phyloP scores from a whole-genome alignment of 2,113 vertebrate genomes.

The Chloebia gouldiae region DNA sequence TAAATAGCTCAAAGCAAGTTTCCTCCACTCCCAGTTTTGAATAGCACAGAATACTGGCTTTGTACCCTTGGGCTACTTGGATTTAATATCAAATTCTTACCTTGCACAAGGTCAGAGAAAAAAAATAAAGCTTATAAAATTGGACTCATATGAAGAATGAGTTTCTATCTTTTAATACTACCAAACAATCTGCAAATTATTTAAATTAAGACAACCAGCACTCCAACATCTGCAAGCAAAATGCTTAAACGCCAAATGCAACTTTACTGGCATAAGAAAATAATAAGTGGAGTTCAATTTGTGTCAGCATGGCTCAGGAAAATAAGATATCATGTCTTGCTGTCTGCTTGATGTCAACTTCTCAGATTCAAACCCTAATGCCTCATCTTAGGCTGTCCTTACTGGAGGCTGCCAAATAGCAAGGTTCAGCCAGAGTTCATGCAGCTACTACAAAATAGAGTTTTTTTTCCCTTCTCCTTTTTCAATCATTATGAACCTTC shows the following conservation, averaged over 20 bases:
- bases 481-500: slow-evolving; percentile 76
- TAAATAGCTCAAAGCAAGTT: slow-evolving; percentile 26
- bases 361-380: slow-evolving; percentile 88
- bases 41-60: slow-evolving; percentile 37
- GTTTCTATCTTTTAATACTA: slow-evolving; percentile 80
- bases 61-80: slow-evolving; percentile 6
- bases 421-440: slow-evolving; percentile 95
- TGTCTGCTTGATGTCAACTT: slow-evolving; percentile 94
- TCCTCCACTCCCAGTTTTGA: background rate
- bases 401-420: slow-evolving; percentile 82
- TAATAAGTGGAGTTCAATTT: slow-evolving; percentile 92
- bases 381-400: slow-evolving; percentile 86
- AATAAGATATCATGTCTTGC: slow-evolving; percentile 99
- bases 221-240: slow-evolving; percentile 85
- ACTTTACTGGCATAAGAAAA: slow-evolving; percentile 88
- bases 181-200: slow-evolving; percentile 88
- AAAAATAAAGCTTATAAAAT: slow-evolving; percentile 71
- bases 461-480: slow-evolving; percentile 64
- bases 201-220: slow-evolving; percentile 85
- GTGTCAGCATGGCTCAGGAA: slow-evolving; percentile 93
- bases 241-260: slow-evolving; percentile 75
- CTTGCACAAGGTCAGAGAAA: slow-evolving; percentile 66
- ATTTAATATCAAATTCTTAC: slow-evolving; percentile 66
- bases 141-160: slow-evolving; percentile 82
- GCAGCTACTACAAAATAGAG: slow-evolving; percentile 85